These are phyloP conservation scores for Pampusana beccarii DNA, from an alignment of 2,113 vertebrate genomes.

Conservation along the genomic window DNA sequence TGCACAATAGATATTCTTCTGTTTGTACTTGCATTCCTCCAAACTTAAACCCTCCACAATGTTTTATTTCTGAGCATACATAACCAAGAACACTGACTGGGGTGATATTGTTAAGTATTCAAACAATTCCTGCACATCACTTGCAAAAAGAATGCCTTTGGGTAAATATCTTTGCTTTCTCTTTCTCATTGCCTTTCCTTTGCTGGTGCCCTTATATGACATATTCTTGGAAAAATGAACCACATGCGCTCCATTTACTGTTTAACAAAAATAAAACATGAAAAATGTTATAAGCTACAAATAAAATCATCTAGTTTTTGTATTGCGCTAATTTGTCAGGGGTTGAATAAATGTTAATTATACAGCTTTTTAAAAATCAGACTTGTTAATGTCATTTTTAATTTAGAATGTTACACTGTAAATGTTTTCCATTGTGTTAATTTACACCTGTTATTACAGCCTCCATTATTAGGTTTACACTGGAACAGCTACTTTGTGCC, in stretches of 20 bases:
- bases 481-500: conserved; percentile 75
- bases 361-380: conserved; percentile 75
- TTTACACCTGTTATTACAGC: conserved; percentile 83
- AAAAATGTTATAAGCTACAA: conserved; percentile 65
- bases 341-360: conserved; percentile 80
- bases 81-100: conserved; percentile 30
- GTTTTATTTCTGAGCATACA: conserved; percentile 49
- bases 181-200: conserved; percentile 19
- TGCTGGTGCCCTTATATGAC: conserved; percentile 35
- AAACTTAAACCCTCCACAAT: conserved; percentile 25
- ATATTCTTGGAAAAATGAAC: conserved; percentile 33
- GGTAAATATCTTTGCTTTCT: conserved; percentile 50
- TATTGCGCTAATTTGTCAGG: conserved; percentile 60
- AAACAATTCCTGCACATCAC: conserved; percentile 54
- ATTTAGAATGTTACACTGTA: conserved; percentile 78
- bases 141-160: conserved; percentile 50
- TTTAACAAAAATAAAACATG: conserved; percentile 59
- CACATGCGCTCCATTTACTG: conserved; percentile 42
- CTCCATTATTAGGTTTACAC: conserved; percentile 79
- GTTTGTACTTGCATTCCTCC: conserved; percentile 33
- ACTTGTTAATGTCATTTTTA: conserved; percentile 83
- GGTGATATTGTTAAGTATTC: conserved; percentile 35
- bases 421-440: conserved; percentile 82
- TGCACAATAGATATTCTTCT: conserved; percentile 32
- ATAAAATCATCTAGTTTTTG: conserved; percentile 68